phyloP scores from a whole-genome alignment of 2,113 vertebrate species.

The Leucosticte australis region DNA sequence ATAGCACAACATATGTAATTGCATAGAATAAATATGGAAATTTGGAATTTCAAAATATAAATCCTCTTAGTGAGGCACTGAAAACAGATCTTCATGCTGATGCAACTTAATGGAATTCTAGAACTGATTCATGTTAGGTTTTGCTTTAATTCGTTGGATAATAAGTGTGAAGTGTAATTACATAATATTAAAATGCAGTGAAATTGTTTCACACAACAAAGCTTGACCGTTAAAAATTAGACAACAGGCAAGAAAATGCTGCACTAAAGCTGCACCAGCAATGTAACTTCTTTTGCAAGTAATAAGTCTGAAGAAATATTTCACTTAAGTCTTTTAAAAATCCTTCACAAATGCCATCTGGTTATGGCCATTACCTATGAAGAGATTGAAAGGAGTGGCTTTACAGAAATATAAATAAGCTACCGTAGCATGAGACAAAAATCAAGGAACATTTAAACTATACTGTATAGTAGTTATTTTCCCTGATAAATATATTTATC shows the following conservation, averaged over 20 bases:
- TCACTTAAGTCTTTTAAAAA: constrained; percentile 22
- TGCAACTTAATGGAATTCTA: neutral
- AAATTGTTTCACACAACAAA: neutral
- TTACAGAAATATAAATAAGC: neutral
- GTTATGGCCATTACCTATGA: constrained; percentile 15
- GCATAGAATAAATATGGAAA: neutral
- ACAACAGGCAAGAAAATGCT: neutral
- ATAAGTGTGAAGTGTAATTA: neutral
- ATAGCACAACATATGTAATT: neutral
- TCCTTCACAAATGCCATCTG: neutral
- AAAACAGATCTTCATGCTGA: neutral
- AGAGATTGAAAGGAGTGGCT: constrained; percentile 18
- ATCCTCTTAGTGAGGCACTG: neutral
- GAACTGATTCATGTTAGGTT: neutral
- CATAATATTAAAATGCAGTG: neutral
- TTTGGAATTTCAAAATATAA: neutral
- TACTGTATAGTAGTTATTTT: neutral
- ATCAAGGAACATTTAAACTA: neutral
- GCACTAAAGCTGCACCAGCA: neutral
- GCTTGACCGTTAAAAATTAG: neutral
- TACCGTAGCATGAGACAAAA: neutral
- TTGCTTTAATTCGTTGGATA: neutral
- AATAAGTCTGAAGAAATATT: constrained; percentile 4
- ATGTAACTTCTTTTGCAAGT: neutral
- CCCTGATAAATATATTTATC: neutral